Evolutionary conservation across 2,888 invertebrate genomes (phyloP), one percentile per base, ranked within the genome.

Genomic region (Drosophila pseudotalamancana): DNA sequence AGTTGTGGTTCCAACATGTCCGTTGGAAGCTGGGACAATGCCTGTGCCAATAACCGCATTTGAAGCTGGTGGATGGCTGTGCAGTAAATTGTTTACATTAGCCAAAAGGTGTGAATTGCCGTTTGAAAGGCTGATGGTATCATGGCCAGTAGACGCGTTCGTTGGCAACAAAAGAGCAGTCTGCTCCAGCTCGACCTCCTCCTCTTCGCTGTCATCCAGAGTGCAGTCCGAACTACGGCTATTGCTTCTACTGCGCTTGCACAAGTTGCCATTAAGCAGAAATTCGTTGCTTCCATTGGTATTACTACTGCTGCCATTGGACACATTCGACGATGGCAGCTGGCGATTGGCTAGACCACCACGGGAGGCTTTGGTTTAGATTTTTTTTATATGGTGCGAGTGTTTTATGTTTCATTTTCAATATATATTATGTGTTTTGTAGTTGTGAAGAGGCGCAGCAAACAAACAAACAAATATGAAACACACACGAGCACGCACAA

Each of bases 341-440:
- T 95, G 95, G 55, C 96, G 93, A 91, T 95, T 94, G 9, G 95
- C 95, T 72, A 96, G 91, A 70, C 95, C 95, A 64, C 95, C 95
- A 76, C 95, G 93, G 67, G 95, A 95, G 57, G 96, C 98, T 91
- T 87, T 86, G 60, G 74, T 87, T 85, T 80, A 77, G 71, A 57
- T 67, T 68, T 56, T n/a, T 59, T 55, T 54, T 57, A 45, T 54
- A 27, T 42, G 56, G 16, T 56, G 46, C 21, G 11, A 25, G 32
- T 53, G 53, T 46, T 27, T 65, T 66, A 62, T 51, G 18, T 11
- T 14, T 32, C 12, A 31, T 14, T 19, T 35, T 3, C 11, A 9
- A 12, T 19, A 11, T 18, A 23, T 39, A 4, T 39, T 0, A 1
- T 0, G 1, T 39, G 8, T 27, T 8, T 18, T 57, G 34, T 37